Evolutionary conservation across 2,797 vertebrate genomes (phyloP).

Genomic region (Oophaga sylvatica): DNA sequence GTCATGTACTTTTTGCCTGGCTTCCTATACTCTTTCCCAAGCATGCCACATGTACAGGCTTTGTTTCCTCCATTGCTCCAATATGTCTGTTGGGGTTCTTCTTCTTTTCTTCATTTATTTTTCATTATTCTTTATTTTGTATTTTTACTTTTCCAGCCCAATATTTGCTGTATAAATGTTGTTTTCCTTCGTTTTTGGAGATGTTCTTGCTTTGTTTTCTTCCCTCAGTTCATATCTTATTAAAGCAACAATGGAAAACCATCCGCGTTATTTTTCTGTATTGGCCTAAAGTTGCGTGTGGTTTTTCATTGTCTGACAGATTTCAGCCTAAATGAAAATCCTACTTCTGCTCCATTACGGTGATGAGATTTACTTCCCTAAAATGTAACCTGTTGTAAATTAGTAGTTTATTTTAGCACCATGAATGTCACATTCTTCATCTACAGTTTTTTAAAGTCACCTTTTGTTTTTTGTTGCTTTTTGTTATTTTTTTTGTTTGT

Average conservation of each 20-base stretch:
- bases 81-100: slow-evolving; percentile 80
- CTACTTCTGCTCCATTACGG: slow-evolving; percentile 17
- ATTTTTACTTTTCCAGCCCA: slow-evolving; percentile 77
- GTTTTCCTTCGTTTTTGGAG: slow-evolving; percentile 70
- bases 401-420: slow-evolving; percentile 28
- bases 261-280: not conserved
- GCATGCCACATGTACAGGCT: slow-evolving; percentile 94
- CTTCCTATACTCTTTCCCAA: slow-evolving; percentile 89
- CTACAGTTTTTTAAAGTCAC: not conserved
- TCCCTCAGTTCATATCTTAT: slow-evolving; percentile 60
- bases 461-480: not conserved
- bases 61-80: slow-evolving; percentile 84
- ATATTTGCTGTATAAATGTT: slow-evolving; percentile 81
- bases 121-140: slow-evolving; percentile 49
- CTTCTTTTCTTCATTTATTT: slow-evolving; percentile 65
- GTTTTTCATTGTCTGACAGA: slow-evolving; percentile 51
- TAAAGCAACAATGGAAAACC: slow-evolving; percentile 48
- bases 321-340: slow-evolving; percentile 22
- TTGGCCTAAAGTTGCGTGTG: not conserved
- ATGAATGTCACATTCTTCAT: slow-evolving; percentile 28
- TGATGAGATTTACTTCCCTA: slow-evolving; percentile 17
- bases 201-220: slow-evolving; percentile 65
- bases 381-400: slow-evolving; percentile 24
- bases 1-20: slow-evolving; percentile 83
- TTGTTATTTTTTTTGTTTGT: not conserved